Conservation (phyloP, 2,113 vertebrate genomes). For the Podarcis raffonei region DNA sequence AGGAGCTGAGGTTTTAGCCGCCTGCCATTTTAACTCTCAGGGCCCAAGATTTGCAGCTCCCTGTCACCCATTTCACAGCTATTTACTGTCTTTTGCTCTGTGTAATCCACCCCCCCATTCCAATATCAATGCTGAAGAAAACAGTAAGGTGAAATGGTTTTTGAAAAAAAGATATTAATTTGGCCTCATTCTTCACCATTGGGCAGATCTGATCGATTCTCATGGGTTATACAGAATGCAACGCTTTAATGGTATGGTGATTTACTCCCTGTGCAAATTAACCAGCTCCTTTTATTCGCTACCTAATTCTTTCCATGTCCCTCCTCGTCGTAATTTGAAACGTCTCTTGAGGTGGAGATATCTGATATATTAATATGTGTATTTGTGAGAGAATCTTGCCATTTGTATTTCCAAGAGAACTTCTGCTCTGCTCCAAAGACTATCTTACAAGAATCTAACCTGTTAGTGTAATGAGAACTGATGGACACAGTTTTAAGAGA, state of each 20-base stretch:
- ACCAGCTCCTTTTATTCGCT: not conserved
- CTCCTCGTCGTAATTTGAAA: conserved; percentile 14
- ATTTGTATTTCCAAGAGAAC: accelerated
- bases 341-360: not conserved
- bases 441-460: conserved; percentile 5
- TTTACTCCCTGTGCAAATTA: conserved; percentile 4
- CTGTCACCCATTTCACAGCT: not conserved
- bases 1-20: too few species aligned
- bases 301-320: not conserved
- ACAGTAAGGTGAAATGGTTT: not conserved
- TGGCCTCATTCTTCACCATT: not conserved
- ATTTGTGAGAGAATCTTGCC: not conserved
- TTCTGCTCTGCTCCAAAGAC: not conserved
- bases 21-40: too few species aligned
- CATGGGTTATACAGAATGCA: not conserved
- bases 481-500: conserved; percentile 18
- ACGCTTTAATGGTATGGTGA: not conserved
- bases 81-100: not conserved
- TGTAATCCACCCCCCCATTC: not conserved
- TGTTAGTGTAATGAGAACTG: not conserved
- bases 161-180: not conserved
- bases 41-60: too few species aligned
- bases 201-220: not conserved
- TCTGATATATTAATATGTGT: not conserved
- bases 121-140: not conserved